phyloP scores from a whole-genome alignment of 2,113 vertebrate genomes.

The Atherinomorus stipes region DNA sequence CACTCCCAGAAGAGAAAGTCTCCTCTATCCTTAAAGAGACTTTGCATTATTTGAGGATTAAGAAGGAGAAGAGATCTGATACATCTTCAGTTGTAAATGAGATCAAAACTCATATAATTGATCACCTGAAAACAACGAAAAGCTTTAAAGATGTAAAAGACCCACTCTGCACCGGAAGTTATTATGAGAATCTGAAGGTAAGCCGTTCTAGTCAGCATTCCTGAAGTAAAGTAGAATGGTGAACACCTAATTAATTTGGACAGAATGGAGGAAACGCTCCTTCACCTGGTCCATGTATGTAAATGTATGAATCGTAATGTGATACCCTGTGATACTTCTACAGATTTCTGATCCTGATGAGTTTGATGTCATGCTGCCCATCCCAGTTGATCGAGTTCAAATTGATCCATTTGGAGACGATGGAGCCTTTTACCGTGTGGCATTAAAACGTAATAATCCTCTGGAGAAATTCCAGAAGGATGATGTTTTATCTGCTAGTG shows the following conservation, averaged over 20 bases:
- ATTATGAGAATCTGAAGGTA: slow-evolving; percentile 81
- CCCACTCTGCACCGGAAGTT: slow-evolving; percentile 72
- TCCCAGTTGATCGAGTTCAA: slow-evolving; percentile 50
- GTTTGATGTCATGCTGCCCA: slow-evolving; percentile 77
- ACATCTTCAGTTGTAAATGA: slow-evolving; percentile 52
- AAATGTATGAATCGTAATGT: neutral
- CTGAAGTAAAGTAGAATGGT: neutral
- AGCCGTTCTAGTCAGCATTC: neutral
- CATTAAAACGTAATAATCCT: slow-evolving; percentile 53
- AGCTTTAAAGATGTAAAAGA: slow-evolving; percentile 47
- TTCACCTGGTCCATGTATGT: neutral
- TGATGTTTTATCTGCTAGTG: slow-evolving; percentile 38
- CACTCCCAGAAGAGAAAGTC: neutral
- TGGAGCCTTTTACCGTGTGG: slow-evolving; percentile 74
- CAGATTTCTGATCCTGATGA: slow-evolving; percentile 78
- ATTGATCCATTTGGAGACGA: slow-evolving; percentile 29
- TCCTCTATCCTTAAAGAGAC: slow-evolving; percentile 35
- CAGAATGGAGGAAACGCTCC: neutral
- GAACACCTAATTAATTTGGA: neutral
- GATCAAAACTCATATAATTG: slow-evolving; percentile 1
- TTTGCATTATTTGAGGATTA: slow-evolving; percentile 66
- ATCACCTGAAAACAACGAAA: slow-evolving; percentile 25
- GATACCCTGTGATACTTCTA: neutral
- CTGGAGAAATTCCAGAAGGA: slow-evolving; percentile 50
- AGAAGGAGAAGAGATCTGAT: fast-evolving